Base-by-base conservation (phyloP, 2,888 invertebrate genomes). In the Atrina japonica region DNA sequence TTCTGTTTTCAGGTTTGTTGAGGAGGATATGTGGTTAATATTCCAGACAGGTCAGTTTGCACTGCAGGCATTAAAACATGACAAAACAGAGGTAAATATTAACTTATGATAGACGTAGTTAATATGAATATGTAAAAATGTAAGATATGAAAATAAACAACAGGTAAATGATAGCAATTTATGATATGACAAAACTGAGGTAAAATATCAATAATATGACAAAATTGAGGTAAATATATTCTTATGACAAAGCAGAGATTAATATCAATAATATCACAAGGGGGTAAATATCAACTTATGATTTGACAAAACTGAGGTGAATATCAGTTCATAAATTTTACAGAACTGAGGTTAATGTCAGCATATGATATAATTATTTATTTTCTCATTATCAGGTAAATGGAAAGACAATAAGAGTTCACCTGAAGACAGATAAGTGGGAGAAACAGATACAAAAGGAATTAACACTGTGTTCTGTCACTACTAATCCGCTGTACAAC, bases 11-110 rank as follows among this genome's bases (percentile, higher is more conserved):
- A 91, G 92, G 76, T 97, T 97, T 91, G 95, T 97, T 18, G 96
- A 95, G 27, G 95, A 94, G 71, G 95, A 95, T 18, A 94, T 98
- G 92, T 96, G 96, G 94, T 94, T 98, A 29, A 97, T 97, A 9
- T 97, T 98, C 89, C 93, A 96, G 81, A 96, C 96, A 86, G 97
- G 98, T 0, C 95, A 95, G 87, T 94, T 95, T 79, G 98, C 98
- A 3, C 90, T 99, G 25, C 88, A 90, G 25, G 92, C 92, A 3
- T 74, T 91, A 18, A 83, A 90, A 59, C 89, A 89, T 83, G 88
- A 92, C 75, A 86, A 90, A 41, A 77, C 80, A 27, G 66, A 85
- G 80, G 89, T 91, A 74, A 70, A 75, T n/a, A n/a, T n/a, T n/a
- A n/a, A n/a, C n/a, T n/a, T 47, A 3, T 47, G 21, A 9, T 6